phyloP scores from a whole-genome alignment of 2,888 invertebrate genomes.

The Dilophus febrilis region DNA sequence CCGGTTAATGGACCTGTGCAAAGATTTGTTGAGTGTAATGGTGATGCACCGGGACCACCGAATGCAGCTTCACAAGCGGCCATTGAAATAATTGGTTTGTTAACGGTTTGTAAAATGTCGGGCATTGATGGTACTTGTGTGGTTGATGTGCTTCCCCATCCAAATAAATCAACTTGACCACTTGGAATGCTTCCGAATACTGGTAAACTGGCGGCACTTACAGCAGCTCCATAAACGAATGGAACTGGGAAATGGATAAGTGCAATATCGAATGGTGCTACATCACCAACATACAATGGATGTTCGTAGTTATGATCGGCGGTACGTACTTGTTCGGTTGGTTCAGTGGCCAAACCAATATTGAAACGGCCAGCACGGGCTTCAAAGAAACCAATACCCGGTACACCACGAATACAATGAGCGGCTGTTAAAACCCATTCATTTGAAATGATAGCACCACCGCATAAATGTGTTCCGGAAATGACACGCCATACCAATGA shows the following conservation, averaged over 20 bases:
- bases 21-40: slow-evolving; percentile 5
- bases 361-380: slow-evolving; percentile 7
- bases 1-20: slow-evolving; percentile 19
- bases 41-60: not conserved
- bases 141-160: slow-evolving; percentile 21
- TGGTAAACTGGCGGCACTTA: slow-evolving; percentile 12
- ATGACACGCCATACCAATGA: slow-evolving; percentile 2
- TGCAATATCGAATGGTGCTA: slow-evolving; percentile 10
- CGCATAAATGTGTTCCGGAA: slow-evolving; percentile 6
- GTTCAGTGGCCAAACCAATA: not conserved
- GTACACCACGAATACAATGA: slow-evolving; percentile 8
- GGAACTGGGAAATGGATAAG: slow-evolving; percentile 7
- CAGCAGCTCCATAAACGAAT: slow-evolving; percentile 6
- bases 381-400: slow-evolving; percentile 4
- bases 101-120: slow-evolving; percentile 20
- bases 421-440: slow-evolving; percentile 11
- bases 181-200: not conserved
- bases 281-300: slow-evolving; percentile 2
- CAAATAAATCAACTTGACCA: slow-evolving; percentile 7
- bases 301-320: not conserved
- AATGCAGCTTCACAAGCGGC: slow-evolving; percentile 19
- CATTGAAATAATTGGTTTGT: slow-evolving; percentile 22
- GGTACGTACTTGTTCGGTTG: not conserved
- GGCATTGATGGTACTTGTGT: slow-evolving; percentile 23
- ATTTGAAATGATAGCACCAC: slow-evolving; percentile 9